Percentiles rank a stretch among this genome's conserved stretches.
Conservation (phyloP, 1,140 invertebrate genomes). For the Drosophila bipectinata region DNA sequence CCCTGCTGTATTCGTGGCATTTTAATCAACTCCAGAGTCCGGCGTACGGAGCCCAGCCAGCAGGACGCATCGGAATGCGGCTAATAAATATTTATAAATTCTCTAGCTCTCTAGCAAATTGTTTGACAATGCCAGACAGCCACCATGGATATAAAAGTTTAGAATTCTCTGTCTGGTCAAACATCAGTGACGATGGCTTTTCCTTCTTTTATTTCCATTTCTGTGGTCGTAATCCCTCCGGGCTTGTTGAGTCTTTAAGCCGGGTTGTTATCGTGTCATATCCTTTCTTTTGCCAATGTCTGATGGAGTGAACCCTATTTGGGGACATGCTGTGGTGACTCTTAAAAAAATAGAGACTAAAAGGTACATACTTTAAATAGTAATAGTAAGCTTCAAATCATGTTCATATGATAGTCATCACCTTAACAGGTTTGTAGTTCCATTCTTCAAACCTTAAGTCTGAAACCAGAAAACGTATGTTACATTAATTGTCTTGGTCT, state of each 20-base stretch:
- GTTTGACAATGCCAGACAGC: conserved; percentile 25
- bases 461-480: too few relatives aligned
- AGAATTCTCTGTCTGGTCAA: conserved; percentile 19
- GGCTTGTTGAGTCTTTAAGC: conserved; percentile 58
- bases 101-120: conserved; percentile 19
- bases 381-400: too few relatives aligned
- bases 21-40: conserved; percentile 64
- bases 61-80: conserved; percentile 47
- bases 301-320: background rate
- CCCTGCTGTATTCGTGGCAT: conserved; percentile 50
- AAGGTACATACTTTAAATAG: too few relatives aligned
- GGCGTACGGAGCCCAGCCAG: background rate
- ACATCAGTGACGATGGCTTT: conserved; percentile 1
- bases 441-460: too few relatives aligned
- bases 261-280: conserved; percentile 51
- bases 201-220: background rate
- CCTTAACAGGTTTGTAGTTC: too few relatives aligned
- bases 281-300: conserved; percentile 7
- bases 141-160: conserved; percentile 37
- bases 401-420: too few relatives aligned
- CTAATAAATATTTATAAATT: conserved; percentile 76
- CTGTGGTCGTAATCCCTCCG: conserved; percentile 15
- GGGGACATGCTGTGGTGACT: background rate
- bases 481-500: too few relatives aligned
- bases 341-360: too few relatives aligned